Conservation (phyloP, 2,888 invertebrate genomes). For the Gasteruption jaculator region DNA sequence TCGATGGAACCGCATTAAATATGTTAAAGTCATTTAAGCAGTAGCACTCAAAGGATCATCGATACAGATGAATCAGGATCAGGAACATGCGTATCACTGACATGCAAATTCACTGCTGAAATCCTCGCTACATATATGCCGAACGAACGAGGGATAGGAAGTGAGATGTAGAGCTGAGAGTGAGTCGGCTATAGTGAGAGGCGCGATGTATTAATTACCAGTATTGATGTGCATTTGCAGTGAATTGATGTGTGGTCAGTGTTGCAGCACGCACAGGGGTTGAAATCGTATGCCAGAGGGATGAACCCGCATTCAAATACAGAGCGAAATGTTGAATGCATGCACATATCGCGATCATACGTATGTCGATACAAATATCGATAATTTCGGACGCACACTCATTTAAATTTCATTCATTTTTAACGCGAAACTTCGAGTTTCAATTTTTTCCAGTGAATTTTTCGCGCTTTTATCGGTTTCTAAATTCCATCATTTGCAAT, state of each 20-base stretch:
- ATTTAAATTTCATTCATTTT: no score
- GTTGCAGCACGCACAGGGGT: constrained; percentile 50
- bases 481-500: no score
- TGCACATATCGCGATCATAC: no score
- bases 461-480: no score
- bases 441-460: no score
- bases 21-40: no score
- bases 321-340: constrained; percentile 20
- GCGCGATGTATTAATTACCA: constrained; percentile 53
- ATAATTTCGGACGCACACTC: no score
- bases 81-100: constrained; percentile 46
- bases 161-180: constrained; percentile 24
- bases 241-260: constrained; percentile 53
- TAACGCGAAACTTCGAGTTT: no score
- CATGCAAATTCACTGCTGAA: constrained; percentile 45
- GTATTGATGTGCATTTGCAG: constrained; percentile 54
- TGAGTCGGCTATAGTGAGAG: constrained; percentile 32
- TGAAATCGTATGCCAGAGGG: constrained; percentile 37
- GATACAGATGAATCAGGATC: no score
- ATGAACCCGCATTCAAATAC: constrained; percentile 38
- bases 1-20: no score
- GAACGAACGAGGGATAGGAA: constrained; percentile 18
- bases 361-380: no score
- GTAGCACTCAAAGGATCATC: no score
- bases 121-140: constrained; percentile 35